phyloP scores from a whole-genome alignment of 2,888 invertebrate genomes.

The Leptarthrus brevirostris region DNA sequence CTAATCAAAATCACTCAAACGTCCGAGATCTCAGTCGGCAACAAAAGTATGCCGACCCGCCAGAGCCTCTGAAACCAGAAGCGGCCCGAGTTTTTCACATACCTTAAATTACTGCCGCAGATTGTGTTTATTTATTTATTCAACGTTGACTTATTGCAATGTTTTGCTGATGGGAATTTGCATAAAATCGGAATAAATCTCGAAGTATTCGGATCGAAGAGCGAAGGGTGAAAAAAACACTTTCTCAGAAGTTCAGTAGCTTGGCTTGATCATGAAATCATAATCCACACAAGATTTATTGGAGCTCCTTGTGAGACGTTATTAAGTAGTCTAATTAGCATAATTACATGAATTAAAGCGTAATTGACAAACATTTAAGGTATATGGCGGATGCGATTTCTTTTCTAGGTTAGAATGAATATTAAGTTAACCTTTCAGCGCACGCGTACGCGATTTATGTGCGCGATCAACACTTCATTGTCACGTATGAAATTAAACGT shows the following conservation, averaged over 20 bases:
- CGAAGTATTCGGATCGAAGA: background rate
- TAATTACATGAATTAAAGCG: constrained; percentile 14
- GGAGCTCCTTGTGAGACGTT: background rate
- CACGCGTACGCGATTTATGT: background rate
- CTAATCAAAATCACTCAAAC: constrained; percentile 9
- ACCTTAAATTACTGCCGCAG: background rate
- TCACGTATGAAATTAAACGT: background rate
- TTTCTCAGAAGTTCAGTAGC: background rate
- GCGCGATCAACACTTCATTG: background rate
- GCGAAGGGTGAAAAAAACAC: background rate
- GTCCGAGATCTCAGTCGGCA: background rate
- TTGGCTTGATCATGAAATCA: background rate
- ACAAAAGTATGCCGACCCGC: background rate
- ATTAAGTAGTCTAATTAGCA: constrained; percentile 9
- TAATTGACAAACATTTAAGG: constrained; percentile 1
- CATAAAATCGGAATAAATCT: constrained; percentile 46
- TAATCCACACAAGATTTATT: background rate
- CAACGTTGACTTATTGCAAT: constrained; percentile 2
- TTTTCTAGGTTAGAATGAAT: background rate
- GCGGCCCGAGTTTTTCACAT: background rate
- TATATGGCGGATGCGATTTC: background rate
- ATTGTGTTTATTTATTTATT: background rate
- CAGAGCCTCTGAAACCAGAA: background rate
- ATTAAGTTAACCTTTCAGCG: background rate
- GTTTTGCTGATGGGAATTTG: constrained; percentile 25